phyloP scores from a whole-genome alignment of 2,113 vertebrate genomes.

The Antechinus flavipes region DNA sequence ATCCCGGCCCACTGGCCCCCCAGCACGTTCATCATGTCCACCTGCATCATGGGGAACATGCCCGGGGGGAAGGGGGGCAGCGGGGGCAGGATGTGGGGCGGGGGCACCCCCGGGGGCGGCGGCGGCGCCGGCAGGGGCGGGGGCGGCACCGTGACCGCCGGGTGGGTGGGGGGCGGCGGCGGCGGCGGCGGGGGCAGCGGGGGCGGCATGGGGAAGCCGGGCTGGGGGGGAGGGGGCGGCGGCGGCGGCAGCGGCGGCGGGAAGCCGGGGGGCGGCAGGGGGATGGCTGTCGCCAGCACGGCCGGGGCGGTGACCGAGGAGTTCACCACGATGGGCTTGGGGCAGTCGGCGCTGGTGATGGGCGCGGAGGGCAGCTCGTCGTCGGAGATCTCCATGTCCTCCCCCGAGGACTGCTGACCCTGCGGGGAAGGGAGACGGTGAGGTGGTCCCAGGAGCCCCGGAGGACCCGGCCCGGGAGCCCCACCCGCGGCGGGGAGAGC shows the following conservation, averaged over 20 bases:
- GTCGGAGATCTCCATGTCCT: constrained; percentile 99
- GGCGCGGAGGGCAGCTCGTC: constrained; percentile 95
- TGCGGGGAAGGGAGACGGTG: constrained; percentile 66
- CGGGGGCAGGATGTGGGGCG: constrained; percentile 89
- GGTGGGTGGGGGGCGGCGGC: constrained; percentile 82
- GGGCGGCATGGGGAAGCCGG: constrained; percentile 83
- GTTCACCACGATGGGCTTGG: constrained; percentile 95
- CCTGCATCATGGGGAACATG: constrained; percentile 94
- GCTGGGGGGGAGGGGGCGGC: constrained; percentile 81
- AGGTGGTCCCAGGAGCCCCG: constrained; percentile 4
- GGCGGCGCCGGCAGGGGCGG: constrained; percentile 81
- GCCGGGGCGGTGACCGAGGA: constrained; percentile 89
- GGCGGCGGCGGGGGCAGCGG: constrained; percentile 85
- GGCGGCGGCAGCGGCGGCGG: constrained; percentile 90
- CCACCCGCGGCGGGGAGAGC: no score
- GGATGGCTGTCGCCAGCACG: constrained; percentile 86
- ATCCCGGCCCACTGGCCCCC: constrained; percentile 95
- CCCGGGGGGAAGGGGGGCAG: constrained; percentile 89
- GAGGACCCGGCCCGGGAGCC: no score
- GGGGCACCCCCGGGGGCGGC: constrained; percentile 86
- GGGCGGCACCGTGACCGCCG: constrained; percentile 79
- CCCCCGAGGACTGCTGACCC: constrained; percentile 95
- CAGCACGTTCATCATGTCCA: constrained; percentile 94
- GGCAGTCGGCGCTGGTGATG: constrained; percentile 91
- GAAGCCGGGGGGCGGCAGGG: constrained; percentile 90